Percentiles rank a stretch among this genome's conserved stretches.
Evolutionary conservation across 2,888 invertebrate genomes (phyloP).

Genomic region (Melangyna quadrimaculata): DNA sequence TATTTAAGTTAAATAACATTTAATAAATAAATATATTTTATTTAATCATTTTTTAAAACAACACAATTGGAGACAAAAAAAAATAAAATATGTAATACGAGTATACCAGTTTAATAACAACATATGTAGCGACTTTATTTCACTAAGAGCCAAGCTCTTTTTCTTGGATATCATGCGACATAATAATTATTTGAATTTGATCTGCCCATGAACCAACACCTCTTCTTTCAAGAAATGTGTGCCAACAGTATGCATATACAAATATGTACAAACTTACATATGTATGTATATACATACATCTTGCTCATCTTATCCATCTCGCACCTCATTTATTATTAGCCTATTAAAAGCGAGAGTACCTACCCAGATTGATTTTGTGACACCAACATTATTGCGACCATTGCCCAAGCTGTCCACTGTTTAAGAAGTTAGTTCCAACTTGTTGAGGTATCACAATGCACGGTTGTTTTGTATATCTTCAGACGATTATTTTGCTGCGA

Average conservation of each 20-base stretch:
- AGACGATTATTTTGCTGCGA: constrained; percentile 29
- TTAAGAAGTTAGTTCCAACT: constrained; percentile 26
- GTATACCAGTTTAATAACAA: no score
- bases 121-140: background rate
- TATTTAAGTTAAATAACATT: no score
- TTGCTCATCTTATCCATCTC: background rate
- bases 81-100: no score
- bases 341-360: constrained; percentile 57
- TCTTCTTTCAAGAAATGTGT: background rate
- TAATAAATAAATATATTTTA: no score
- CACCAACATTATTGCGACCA: constrained; percentile 25
- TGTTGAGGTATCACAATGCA: constrained; percentile 49
- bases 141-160: background rate
- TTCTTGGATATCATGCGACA: background rate
- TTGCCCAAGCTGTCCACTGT: background rate
- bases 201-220: background rate
- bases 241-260: no score
- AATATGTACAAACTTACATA: no score
- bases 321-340: constrained; percentile 4
- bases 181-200: background rate
- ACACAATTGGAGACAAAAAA: no score
- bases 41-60: no score
- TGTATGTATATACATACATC: background rate
- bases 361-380: constrained; percentile 35
- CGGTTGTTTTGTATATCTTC: constrained; percentile 30